These are phyloP conservation scores for Eurytoma californica DNA, from an alignment of 2,888 invertebrate genomes.

Conservation along the genomic window DNA sequence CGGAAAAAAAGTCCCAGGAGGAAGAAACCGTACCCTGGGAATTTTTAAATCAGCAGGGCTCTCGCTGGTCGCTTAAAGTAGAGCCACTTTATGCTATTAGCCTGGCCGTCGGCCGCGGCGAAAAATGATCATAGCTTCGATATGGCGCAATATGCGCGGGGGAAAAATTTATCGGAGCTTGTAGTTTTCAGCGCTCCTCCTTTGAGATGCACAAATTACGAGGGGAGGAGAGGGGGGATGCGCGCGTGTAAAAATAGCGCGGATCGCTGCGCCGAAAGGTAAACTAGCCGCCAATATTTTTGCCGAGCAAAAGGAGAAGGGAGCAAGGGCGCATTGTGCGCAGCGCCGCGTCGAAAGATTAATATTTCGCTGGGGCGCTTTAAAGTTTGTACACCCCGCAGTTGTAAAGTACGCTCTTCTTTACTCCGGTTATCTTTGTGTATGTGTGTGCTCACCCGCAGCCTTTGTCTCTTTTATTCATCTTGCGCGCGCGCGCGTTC, in stretches of 20 bases:
- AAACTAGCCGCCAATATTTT: too few species aligned
- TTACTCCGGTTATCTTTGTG: constrained; percentile 22
- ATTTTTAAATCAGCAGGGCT: too few species aligned
- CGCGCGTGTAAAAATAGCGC: too few species aligned
- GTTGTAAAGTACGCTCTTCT: constrained; percentile 31
- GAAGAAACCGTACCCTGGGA: too few species aligned
- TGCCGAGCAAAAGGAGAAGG: background rate
- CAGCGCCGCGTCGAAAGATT: constrained; percentile 2
- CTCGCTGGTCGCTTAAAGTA: constrained; percentile 15
- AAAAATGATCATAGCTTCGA: background rate
- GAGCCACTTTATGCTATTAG: constrained; percentile 13
- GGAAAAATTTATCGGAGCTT: background rate
- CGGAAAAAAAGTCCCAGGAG: background rate
- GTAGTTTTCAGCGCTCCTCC: too few species aligned
- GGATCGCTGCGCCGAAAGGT: too few species aligned
- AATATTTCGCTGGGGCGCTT: constrained; percentile 17
- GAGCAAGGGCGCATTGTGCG: background rate
- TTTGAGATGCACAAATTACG: too few species aligned
- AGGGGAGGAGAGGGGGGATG: too few species aligned
- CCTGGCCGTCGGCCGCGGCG: background rate
- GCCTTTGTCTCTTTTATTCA: constrained; percentile 41
- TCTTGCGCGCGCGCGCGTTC: constrained; percentile 16
- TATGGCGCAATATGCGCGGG: background rate
- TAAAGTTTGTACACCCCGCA: constrained; percentile 13
- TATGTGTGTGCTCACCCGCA: constrained; percentile 13